Evolutionary conservation across 2,888 invertebrate genomes (phyloP).

Genomic region (Athetis lepigone): DNA sequence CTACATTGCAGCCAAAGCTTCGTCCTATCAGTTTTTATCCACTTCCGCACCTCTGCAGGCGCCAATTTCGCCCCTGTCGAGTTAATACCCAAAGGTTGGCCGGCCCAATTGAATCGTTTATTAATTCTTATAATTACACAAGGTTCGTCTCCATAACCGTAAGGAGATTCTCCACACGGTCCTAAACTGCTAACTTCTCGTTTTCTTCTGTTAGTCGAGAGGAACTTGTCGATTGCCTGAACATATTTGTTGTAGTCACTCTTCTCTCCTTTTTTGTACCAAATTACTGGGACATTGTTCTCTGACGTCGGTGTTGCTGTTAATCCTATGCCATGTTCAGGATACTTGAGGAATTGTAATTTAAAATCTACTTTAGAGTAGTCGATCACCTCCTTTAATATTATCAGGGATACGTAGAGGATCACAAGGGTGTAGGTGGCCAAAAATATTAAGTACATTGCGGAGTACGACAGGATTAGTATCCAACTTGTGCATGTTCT

Average conservation of each 20-base stretch:
- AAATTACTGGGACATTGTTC: constrained; percentile 75
- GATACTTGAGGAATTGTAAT: constrained; percentile 67
- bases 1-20: constrained; percentile 80
- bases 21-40: constrained; percentile 71
- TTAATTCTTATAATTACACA: constrained; percentile 84
- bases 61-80: constrained; percentile 65
- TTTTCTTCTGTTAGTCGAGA: constrained; percentile 69
- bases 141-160: constrained; percentile 81
- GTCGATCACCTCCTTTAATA: constrained; percentile 67
- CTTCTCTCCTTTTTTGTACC: constrained; percentile 74
- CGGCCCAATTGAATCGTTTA: constrained; percentile 79
- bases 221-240: constrained; percentile 73
- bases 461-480: constrained; percentile 72
- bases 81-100: constrained; percentile 72
- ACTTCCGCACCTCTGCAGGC: constrained; percentile 74
- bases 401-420: constrained; percentile 71
- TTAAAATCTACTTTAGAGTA: constrained; percentile 64
- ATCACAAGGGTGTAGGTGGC: constrained; percentile 75
- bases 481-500: constrained; percentile 80
- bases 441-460: constrained; percentile 80
- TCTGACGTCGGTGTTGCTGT: constrained; percentile 79
- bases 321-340: constrained; percentile 77
- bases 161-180: constrained; percentile 80
- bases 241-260: constrained; percentile 78
- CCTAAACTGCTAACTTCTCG: constrained; percentile 72